These are phyloP conservation scores for Acronicta aceris DNA, from an alignment of 2,888 invertebrate species.

Conservation along the genomic window DNA sequence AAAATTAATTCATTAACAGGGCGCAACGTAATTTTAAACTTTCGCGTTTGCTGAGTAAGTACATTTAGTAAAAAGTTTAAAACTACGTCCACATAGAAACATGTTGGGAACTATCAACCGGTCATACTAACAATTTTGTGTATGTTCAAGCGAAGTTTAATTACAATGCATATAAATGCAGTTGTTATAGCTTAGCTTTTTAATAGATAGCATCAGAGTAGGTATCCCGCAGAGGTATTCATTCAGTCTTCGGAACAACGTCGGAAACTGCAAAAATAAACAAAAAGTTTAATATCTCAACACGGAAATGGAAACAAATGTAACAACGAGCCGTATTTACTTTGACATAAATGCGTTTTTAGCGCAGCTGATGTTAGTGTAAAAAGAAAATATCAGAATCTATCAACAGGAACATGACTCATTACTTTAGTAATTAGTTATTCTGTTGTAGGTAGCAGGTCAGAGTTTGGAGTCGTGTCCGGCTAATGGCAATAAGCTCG, in stretches of 20 bases:
- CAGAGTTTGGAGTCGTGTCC: too few species aligned
- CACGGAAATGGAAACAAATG: slow-evolving; percentile 20
- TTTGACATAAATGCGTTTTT: too few species aligned
- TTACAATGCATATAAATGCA: slow-evolving; percentile 55
- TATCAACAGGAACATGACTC: too few species aligned
- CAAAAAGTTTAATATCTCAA: slow-evolving; percentile 39
- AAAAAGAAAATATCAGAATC: too few species aligned
- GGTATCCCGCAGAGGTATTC: slow-evolving; percentile 38
- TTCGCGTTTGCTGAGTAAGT: slow-evolving; percentile 26
- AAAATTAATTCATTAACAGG: slow-evolving; percentile 69
- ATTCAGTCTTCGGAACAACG: slow-evolving; percentile 46
- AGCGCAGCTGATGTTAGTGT: too few species aligned
- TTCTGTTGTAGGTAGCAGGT: too few species aligned
- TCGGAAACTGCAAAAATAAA: slow-evolving; percentile 54
- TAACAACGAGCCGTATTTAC: too few species aligned
- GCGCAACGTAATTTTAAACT: slow-evolving; percentile 58
- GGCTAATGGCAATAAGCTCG: too few species aligned
- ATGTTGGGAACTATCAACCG: slow-evolving; percentile 52
- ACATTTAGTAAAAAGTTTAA: slow-evolving; percentile 38
- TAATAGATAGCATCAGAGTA: slow-evolving; percentile 43
- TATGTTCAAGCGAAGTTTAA: slow-evolving; percentile 33
- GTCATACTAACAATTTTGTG: slow-evolving; percentile 45
- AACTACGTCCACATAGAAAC: slow-evolving; percentile 33
- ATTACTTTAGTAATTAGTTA: too few species aligned
- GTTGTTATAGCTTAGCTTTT: slow-evolving; percentile 47